These are phyloP conservation scores for Drosophila guanche DNA, from an alignment of 1,140 invertebrate genomes.

Conservation along the genomic window DNA sequence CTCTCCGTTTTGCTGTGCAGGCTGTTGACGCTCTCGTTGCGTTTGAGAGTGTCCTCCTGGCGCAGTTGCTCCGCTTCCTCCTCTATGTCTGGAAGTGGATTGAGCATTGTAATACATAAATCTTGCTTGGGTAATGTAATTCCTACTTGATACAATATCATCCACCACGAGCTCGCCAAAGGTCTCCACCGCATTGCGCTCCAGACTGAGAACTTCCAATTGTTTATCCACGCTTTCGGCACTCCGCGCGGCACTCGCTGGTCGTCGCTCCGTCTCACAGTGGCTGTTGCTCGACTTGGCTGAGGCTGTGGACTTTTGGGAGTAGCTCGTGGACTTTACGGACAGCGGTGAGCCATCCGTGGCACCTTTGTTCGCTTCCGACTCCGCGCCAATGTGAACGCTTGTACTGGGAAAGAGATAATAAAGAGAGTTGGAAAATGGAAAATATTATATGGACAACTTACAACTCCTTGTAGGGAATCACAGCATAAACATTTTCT, in stretches of 20 bases:
- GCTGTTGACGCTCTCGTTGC: conserved; percentile 66
- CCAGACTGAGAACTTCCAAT: conserved; percentile 12
- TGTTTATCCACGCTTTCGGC: not conserved
- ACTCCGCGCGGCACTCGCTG: not conserved
- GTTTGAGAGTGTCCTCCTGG: conserved; percentile 36
- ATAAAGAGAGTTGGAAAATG: not conserved
- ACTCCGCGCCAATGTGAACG: not conserved
- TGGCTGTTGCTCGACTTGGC: conserved; percentile 54
- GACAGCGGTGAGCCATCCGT: conserved; percentile 57
- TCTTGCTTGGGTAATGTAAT: too few relatives aligned
- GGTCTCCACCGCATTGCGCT: conserved; percentile 25
- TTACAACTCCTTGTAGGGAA: conserved; percentile 35
- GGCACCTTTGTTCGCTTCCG: not conserved
- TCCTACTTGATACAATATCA: conserved; percentile 40
- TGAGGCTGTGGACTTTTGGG: conserved; percentile 76
- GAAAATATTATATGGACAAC: not conserved
- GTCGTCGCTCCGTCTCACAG: not conserved
- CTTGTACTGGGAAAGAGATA: not conserved
- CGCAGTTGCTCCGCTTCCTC: conserved; percentile 13
- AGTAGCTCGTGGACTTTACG: conserved; percentile 69
- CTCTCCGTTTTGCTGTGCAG: conserved; percentile 77
- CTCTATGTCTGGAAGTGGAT: conserved; percentile 4
- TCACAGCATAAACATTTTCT: not conserved
- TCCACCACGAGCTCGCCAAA: conserved; percentile 56
- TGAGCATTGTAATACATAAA: too few relatives aligned